Evolutionary conservation across 2,888 invertebrate species (phyloP), one percentile per base, ranked within the genome.

Genomic region (Schrankia costaestrigalis): DNA sequence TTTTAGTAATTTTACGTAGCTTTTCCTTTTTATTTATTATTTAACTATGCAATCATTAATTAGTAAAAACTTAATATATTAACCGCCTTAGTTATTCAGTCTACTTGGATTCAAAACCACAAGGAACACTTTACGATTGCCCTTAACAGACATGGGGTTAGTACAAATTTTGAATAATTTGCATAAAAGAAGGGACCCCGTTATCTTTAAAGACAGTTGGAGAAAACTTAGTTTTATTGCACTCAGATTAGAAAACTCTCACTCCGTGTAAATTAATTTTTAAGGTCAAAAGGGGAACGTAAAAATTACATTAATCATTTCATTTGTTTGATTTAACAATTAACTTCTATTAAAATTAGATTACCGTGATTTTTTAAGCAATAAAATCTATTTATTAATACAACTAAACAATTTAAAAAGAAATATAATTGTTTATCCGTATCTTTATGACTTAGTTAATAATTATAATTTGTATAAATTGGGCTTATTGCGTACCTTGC

Each of bases 171-270:
- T 53, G 50, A 40, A 18, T 65, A 31, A 84, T 85, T 85, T 82
- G 76, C 84, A 84, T 86, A 80, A 85, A 83, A 79, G 69, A 73
- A 57, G 66, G 56, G 55, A 64, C 54, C 71, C 80, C 80, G 84
- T 86, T 85, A 85, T 87, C 86, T 82, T 53, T 47, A 42, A 55
- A 56, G 60, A 63, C 85, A 78, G 68, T 83, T 83, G 78, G 67
- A 68, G 78, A 78, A 84, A 85, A 86, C 81, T 84, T 78, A 69
- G 78, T 77, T 73, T 78, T 75, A 78, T 78, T 80, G 72, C 75
- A 69, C 78, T 83, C 75, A 74, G 71, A 82, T 82, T 80, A 78
- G 72, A 71, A 44, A 46, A 37, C 26, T 43, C 22, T 17, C 41
- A n/a, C 12, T n/a, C 32, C 33, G 35, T 44, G 39, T 74, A 72